Conservation (phyloP, 2,113 vertebrate species). For the Psilopsiagon aymara region DNA sequence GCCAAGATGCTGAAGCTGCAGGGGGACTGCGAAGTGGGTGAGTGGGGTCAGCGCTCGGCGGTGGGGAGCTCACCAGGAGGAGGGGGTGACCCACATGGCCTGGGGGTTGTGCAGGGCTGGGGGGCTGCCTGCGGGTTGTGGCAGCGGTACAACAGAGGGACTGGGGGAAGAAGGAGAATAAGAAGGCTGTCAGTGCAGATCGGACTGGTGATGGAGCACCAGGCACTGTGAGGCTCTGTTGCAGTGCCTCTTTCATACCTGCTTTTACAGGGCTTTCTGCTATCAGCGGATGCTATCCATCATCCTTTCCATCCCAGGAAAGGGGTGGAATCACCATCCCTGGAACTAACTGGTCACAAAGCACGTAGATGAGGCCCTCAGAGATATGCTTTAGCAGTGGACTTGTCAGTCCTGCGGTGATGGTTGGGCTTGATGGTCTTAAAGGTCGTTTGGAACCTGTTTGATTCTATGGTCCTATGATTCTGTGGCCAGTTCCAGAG, state of each 20-base stretch:
- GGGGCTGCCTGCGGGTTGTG: rapidly evolving
- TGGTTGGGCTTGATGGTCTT: background rate
- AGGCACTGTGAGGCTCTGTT: rapidly evolving
- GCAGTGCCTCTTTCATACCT: too few species aligned
- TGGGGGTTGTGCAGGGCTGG: rapidly evolving
- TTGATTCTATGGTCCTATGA: background rate
- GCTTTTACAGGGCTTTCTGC: background rate
- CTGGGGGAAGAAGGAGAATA: rapidly evolving
- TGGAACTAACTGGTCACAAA: background rate
- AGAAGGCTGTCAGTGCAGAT: rapidly evolving
- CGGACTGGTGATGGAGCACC: rapidly evolving
- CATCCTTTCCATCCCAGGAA: background rate
- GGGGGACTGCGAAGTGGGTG: slow-evolving; percentile 86
- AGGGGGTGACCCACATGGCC: background rate
- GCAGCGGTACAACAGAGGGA: background rate
- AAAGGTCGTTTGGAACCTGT: background rate
- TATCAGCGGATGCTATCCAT: background rate
- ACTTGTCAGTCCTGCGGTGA: background rate
- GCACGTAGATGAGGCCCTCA: background rate
- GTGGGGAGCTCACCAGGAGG: background rate
- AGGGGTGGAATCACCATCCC: background rate
- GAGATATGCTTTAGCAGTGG: background rate
- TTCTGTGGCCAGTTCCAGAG: background rate
- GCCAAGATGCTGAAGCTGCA: slow-evolving; percentile 91
- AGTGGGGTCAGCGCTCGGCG: background rate